A percentile compares a stretch with the other conserved stretches of the same genome.
These are phyloP conservation scores for Brachypalpus laphriformis DNA, from an alignment of 2,888 invertebrate genomes.

Conservation along the genomic window DNA sequence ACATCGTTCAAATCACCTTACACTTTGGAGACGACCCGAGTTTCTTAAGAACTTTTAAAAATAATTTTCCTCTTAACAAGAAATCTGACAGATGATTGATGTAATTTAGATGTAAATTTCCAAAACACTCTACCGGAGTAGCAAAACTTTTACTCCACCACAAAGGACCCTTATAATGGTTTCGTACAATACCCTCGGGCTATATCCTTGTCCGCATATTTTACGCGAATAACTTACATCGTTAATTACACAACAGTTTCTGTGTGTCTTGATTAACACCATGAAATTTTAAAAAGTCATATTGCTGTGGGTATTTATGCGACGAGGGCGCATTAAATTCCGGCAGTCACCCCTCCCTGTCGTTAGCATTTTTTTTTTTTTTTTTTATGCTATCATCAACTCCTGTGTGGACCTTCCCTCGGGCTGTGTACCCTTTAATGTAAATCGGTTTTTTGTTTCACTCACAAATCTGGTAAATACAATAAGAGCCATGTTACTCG, in stretches of 20 bases:
- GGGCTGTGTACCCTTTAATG: conserved; percentile 10
- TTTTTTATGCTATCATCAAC: not conserved
- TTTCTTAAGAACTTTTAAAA: not conserved
- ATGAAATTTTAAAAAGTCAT: not conserved
- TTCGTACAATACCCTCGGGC: not conserved
- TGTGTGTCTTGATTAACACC: not conserved
- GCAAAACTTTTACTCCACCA: not conserved
- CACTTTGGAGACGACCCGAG: not conserved
- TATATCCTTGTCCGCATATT: not conserved
- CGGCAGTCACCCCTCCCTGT: not conserved
- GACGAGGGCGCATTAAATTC: not conserved
- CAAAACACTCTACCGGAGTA: not conserved
- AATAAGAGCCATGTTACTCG: not conserved
- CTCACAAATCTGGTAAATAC: not conserved
- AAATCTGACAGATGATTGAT: not conserved
- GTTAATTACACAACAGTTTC: not conserved
- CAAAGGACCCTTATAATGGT: not conserved
- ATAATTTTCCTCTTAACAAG: not conserved
- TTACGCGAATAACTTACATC: not conserved
- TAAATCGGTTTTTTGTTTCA: not conserved
- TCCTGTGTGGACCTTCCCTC: conserved; percentile 2
- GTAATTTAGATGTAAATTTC: not conserved
- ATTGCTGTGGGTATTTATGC: not conserved
- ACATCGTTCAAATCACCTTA: no score
- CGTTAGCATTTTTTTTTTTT: not conserved